phyloP scores from a whole-genome alignment of 2,113 vertebrate species.

The Propithecus coquereli region DNA sequence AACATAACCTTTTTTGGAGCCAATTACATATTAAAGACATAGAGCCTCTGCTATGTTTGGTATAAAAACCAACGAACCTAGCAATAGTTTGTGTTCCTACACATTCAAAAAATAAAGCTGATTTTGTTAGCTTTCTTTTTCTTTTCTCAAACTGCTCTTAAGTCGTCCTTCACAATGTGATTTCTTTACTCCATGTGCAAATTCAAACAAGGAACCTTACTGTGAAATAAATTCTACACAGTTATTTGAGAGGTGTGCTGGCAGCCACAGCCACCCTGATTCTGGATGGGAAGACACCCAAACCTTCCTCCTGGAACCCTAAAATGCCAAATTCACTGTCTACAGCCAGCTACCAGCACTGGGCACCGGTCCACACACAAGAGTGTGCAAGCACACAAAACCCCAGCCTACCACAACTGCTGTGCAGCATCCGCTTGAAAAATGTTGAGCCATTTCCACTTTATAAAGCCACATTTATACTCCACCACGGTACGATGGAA shows the following conservation, averaged over 20 bases:
- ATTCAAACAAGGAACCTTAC: constrained; percentile 44
- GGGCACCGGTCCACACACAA: background rate
- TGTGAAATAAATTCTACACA: constrained; percentile 50
- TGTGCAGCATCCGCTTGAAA: background rate
- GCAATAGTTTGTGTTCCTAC: background rate
- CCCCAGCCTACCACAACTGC: background rate
- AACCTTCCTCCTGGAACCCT: constrained; percentile 4
- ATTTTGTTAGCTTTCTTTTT: background rate
- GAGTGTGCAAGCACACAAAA: background rate
- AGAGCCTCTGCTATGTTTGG: constrained; percentile 26
- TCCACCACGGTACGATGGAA: background rate
- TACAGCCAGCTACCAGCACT: background rate
- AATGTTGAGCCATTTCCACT: background rate
- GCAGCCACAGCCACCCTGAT: background rate
- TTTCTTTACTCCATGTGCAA: background rate
- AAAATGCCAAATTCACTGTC: constrained; percentile 29
- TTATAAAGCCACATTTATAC: background rate
- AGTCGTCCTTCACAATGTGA: background rate
- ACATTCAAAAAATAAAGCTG: background rate
- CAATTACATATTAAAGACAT: constrained; percentile 42
- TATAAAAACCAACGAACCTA: constrained; percentile 16
- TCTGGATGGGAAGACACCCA: constrained; percentile 25
- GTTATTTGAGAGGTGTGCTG: constrained; percentile 31
- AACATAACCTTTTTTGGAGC: constrained; percentile 17
- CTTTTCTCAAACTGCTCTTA: background rate